Evolutionary conservation across 1,140 invertebrate species (phyloP).

Genomic region (Ceratina australensis): DNA sequence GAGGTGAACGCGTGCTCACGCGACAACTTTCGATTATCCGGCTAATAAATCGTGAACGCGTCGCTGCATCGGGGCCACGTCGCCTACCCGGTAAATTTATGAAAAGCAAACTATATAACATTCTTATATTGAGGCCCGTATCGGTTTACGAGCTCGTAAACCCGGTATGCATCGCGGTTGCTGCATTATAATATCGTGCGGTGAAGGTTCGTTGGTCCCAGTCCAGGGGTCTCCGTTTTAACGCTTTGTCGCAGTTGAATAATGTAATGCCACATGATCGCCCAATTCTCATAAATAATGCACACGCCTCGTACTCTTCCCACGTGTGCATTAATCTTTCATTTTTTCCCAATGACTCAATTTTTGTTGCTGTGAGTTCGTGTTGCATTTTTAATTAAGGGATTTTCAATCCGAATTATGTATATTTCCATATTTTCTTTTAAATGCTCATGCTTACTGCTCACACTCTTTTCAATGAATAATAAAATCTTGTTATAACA

Average conservation of each 20-base stretch:
- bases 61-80: conserved; percentile 13
- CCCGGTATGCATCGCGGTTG: conserved; percentile 54
- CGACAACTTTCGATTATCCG: conserved; percentile 49
- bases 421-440: too few relatives aligned
- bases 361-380: too few relatives aligned
- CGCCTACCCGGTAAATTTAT: conserved; percentile 63
- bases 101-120: conserved; percentile 72
- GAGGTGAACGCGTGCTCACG: conserved; percentile 14
- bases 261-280: too few relatives aligned
- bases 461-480: too few relatives aligned
- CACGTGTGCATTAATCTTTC: too few relatives aligned
- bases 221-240: conserved; percentile 31
- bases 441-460: too few relatives aligned
- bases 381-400: too few relatives aligned
- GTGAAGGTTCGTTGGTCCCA: conserved; percentile 12
- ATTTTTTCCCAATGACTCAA: too few relatives aligned
- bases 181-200: conserved; percentile 65
- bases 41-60: conserved; percentile 40
- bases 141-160: conserved; percentile 73
- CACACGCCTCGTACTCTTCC: too few relatives aligned
- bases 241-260: background rate
- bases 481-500: too few relatives aligned
- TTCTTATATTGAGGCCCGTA: conserved; percentile 72
- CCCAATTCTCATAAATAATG: too few relatives aligned
- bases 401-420: too few relatives aligned